Evolutionary conservation across 2,888 invertebrate species (phyloP).

Genomic region (Caenorhabditis afra): DNA sequence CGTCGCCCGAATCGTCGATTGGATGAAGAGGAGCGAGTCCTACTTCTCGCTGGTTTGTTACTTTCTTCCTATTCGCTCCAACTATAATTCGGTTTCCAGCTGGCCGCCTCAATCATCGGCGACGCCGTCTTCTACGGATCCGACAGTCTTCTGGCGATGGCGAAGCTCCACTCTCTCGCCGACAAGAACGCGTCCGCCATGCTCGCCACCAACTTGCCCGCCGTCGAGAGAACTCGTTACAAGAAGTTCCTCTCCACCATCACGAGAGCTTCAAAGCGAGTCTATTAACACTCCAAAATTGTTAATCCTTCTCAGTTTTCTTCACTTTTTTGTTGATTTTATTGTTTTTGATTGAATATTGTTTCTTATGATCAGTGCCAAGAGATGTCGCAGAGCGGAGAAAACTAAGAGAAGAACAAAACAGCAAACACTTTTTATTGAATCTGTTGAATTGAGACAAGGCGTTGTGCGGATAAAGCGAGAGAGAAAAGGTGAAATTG

Average conservation of each 20-base stretch:
- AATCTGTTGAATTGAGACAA: too few species aligned
- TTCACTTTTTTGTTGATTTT: conserved; percentile 20
- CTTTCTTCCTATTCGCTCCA: background rate
- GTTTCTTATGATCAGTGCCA: background rate
- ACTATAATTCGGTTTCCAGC: conserved; percentile 15
- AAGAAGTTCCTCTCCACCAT: conserved; percentile 53
- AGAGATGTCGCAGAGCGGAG: too few species aligned
- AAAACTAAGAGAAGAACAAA: too few species aligned
- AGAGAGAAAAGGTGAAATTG: too few species aligned
- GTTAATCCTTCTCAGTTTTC: conserved; percentile 23
- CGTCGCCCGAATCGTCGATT: conserved; percentile 42
- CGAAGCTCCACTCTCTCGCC: conserved; percentile 48
- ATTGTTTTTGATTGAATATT: conserved; percentile 2
- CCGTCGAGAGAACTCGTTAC: conserved; percentile 54
- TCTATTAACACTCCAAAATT: conserved; percentile 32
- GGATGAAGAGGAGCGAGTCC: conserved; percentile 49
- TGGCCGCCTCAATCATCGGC: conserved; percentile 51
- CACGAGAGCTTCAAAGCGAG: conserved; percentile 44
- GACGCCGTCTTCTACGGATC: conserved; percentile 55
- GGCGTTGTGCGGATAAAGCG: too few species aligned
- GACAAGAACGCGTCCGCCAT: conserved; percentile 50
- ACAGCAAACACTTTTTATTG: too few species aligned
- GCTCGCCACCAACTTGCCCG: conserved; percentile 49
- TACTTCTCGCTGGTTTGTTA: conserved; percentile 49
- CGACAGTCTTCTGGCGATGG: conserved; percentile 37